Evolutionary conservation across 2,797 vertebrate genomes (phyloP).

Genomic region (Propithecus deckenii): DNA sequence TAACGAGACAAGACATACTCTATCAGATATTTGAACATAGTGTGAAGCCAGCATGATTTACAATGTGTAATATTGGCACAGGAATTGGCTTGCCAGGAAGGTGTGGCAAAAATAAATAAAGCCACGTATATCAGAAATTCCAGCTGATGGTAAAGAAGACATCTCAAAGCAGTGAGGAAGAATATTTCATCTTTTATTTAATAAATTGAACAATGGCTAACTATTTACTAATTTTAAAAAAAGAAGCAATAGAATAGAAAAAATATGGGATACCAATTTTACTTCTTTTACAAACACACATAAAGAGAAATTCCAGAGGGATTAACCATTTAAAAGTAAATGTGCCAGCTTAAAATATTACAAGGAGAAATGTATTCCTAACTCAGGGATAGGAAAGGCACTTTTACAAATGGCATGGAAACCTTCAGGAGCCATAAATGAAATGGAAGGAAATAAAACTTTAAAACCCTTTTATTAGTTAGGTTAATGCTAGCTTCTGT

Average conservation of each 20-base stretch:
- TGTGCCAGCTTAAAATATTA: background rate
- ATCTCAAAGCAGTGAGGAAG: background rate
- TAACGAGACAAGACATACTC: background rate
- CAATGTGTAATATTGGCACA: background rate
- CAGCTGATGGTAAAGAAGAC: background rate
- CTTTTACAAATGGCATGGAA: background rate
- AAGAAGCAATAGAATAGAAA: background rate
- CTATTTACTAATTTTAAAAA: background rate
- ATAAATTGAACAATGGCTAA: background rate
- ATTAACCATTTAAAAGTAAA: background rate
- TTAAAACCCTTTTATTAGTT: background rate
- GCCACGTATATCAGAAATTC: background rate
- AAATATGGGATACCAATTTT: background rate
- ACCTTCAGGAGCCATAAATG: background rate
- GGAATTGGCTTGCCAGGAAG: background rate
- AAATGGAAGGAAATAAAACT: background rate
- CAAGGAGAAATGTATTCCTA: background rate
- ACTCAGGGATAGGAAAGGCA: background rate
- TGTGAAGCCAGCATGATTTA: background rate
- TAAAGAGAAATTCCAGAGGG: background rate
- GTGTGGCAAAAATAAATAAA: background rate
- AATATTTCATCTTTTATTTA: background rate
- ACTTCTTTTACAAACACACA: background rate
- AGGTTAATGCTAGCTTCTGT: background rate
- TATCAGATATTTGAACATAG: background rate